A percentile compares a stretch with the other conserved stretches of the same genome.
Conservation (phyloP, 53 echinoderm and acorn worm genomes). For the Actinopyga echinites region DNA sequence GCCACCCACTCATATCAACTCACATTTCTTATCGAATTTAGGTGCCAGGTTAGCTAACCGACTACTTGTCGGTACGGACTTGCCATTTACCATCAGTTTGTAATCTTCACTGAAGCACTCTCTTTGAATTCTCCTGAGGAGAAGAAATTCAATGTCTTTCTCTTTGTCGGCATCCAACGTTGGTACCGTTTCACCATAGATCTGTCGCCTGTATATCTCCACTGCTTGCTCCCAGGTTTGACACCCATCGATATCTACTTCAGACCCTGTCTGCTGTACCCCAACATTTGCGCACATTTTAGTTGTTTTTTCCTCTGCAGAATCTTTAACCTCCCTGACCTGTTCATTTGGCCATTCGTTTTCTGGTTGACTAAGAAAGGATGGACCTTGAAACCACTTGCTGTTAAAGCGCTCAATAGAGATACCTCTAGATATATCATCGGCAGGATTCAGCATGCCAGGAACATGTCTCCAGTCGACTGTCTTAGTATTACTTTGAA, state of each 20-base stretch:
- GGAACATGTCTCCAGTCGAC: conserved; percentile 35
- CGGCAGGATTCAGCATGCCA: neutral
- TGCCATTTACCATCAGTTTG: neutral
- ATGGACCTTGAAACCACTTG: conserved; percentile 4
- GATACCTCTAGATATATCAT: conserved; percentile 45
- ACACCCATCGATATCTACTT: conserved; percentile 14
- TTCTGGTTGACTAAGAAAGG: neutral
- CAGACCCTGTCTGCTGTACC: neutral
- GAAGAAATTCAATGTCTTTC: conserved; percentile 11
- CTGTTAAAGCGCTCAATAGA: neutral
- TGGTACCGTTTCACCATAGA: conserved; percentile 14
- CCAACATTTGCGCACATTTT: conserved; percentile 13
- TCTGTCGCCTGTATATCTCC: neutral
- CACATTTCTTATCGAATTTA: conserved; percentile 3
- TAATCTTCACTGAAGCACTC: conserved; percentile 16
- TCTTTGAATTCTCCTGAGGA: conserved; percentile 13
- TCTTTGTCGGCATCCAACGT: conserved; percentile 24
- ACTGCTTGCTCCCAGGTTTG: conserved; percentile 24
- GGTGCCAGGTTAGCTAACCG: conserved; percentile 16
- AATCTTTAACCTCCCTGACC: neutral
- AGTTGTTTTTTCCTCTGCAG: neutral
- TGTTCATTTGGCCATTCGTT: conserved; percentile 23
- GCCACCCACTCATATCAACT: conserved; percentile 39
- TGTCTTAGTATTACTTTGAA: conserved; percentile 25
- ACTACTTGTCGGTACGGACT: conserved; percentile 13